These are phyloP conservation scores for Geopemphigus sp. DNA, from an alignment of 1,140 invertebrate species.

Conservation along the genomic window DNA sequence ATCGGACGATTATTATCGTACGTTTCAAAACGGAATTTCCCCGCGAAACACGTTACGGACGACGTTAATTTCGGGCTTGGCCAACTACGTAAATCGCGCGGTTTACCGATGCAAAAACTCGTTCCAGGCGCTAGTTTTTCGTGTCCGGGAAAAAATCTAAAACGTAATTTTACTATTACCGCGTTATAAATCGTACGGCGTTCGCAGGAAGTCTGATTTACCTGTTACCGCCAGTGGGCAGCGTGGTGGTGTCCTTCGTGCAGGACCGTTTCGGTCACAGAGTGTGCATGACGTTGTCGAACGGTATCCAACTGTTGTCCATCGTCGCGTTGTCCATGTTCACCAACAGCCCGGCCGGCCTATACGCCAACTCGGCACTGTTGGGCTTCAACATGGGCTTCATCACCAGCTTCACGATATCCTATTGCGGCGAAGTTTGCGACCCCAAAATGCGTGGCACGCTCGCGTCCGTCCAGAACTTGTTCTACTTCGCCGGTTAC, in stretches of 20 bases:
- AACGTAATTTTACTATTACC: too few relatives aligned
- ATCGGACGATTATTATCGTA: too few relatives aligned
- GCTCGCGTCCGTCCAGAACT: conserved; percentile 34
- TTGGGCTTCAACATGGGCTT: conserved; percentile 56
- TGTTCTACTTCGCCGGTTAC: conserved; percentile 7
- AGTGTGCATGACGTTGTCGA: conserved; percentile 52
- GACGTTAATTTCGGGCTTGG: too few relatives aligned
- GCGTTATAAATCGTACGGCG: too few relatives aligned
- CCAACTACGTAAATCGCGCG: too few relatives aligned
- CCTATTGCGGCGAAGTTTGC: conserved; percentile 60
- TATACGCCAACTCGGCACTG: conserved; percentile 49
- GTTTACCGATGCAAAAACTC: too few relatives aligned
- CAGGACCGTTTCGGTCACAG: conserved; percentile 53
- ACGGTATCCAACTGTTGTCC: conserved; percentile 51
- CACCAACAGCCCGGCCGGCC: conserved; percentile 44
- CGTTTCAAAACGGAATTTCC: too few relatives aligned
- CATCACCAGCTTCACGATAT: conserved; percentile 58
- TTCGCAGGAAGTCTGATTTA: conserved; percentile 53
- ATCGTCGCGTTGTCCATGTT: conserved; percentile 51
- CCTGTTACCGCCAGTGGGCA: conserved; percentile 53
- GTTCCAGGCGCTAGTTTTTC: too few relatives aligned
- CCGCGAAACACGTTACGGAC: too few relatives aligned
- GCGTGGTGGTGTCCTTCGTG: conserved; percentile 52
- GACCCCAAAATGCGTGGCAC: conserved; percentile 53
- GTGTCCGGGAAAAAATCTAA: too few relatives aligned